phyloP scores from a whole-genome alignment of 2,113 vertebrate genomes.

The Podiceps cristatus region DNA sequence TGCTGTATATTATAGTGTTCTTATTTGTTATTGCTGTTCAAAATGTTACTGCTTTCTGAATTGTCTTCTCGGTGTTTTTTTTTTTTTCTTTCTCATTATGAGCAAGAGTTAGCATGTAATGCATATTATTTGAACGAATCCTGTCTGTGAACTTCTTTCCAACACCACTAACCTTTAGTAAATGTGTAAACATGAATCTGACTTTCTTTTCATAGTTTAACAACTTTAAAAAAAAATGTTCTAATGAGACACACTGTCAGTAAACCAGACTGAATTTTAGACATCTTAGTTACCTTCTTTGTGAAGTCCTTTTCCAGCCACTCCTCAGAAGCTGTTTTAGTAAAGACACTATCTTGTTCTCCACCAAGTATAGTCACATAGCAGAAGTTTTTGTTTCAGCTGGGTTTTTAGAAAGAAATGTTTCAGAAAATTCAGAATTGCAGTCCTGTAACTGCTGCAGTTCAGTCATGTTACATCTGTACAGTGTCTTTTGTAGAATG shows the following conservation, averaged over 20 bases:
- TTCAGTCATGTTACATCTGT: not conserved
- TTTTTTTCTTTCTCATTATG: not conserved
- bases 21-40: not conserved
- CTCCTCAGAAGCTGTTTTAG: not conserved
- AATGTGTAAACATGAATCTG: not conserved
- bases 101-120: not conserved
- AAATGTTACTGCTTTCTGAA: not conserved
- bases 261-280: not conserved
- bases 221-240: rapidly evolving
- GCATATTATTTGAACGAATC: not conserved
- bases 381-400: not conserved
- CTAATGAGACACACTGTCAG: not conserved
- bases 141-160: not conserved
- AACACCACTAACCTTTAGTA: not conserved
- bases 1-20: not conserved
- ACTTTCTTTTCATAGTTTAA: not conserved
- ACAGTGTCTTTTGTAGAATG: not conserved
- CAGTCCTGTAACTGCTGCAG: not conserved
- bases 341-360: not conserved
- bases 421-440: not conserved
- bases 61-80: not conserved
- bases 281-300: not conserved
- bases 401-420: not conserved
- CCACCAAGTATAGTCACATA: not conserved
- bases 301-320: not conserved